These are phyloP conservation scores for Calonectris borealis DNA, from an alignment of 2,113 vertebrate species.

Conservation along the genomic window DNA sequence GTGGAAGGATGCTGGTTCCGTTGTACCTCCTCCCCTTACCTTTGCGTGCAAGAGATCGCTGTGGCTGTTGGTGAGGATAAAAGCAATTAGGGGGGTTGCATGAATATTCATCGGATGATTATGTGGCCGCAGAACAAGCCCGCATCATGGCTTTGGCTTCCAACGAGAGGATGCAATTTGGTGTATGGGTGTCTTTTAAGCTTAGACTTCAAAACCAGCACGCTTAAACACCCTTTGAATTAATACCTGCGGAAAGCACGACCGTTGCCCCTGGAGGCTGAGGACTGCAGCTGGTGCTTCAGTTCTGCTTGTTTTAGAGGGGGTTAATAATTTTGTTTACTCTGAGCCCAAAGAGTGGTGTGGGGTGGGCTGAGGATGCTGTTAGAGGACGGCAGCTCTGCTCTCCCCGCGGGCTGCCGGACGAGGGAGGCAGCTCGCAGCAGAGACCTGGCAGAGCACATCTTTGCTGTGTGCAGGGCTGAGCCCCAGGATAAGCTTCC, in stretches of 20 bases:
- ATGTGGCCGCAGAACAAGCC: neutral
- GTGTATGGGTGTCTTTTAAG: conserved; percentile 21
- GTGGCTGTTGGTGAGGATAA: conserved; percentile 3
- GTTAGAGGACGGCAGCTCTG: neutral
- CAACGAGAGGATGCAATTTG: conserved; percentile 7
- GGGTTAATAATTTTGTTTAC: conserved; percentile 19
- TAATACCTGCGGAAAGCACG: neutral
- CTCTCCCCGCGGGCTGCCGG: neutral
- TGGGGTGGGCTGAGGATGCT: neutral
- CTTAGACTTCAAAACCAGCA: conserved; percentile 43
- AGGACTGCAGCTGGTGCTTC: conserved; percentile 28
- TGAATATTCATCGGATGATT: conserved; percentile 43
- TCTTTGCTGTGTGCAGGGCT: neutral
- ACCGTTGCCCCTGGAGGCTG: neutral
- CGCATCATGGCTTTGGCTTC: neutral
- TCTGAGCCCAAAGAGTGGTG: neutral
- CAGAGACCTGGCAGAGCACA: neutral
- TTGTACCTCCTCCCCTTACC: neutral
- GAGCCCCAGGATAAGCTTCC: neutral
- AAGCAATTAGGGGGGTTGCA: neutral
- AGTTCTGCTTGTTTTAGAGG: neutral
- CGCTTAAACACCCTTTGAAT: conserved; percentile 29
- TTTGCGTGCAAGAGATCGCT: neutral
- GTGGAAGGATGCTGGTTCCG: neutral
- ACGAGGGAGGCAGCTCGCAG: neutral